Conservation (phyloP, 2,113 vertebrate species). For the Myotis yumanensis region DNA sequence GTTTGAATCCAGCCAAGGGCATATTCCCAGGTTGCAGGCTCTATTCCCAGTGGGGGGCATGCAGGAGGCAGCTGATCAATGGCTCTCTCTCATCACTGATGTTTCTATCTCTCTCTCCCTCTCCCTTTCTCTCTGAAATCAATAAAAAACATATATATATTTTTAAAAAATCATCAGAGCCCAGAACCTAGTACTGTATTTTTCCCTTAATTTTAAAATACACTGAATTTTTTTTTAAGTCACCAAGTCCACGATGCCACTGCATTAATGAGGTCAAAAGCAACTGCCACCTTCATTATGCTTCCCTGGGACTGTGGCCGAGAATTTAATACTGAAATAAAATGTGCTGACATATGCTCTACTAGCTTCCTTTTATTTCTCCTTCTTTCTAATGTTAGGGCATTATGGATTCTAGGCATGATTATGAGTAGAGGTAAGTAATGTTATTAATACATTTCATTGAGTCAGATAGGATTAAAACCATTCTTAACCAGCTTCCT, state of each 20-base stretch:
- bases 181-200: not conserved
- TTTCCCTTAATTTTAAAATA: not conserved
- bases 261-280: not conserved
- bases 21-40: no score
- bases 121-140: no score
- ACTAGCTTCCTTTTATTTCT: not conserved
- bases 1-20: no score
- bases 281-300: not conserved
- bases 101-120: no score
- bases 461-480: not conserved
- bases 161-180: not conserved
- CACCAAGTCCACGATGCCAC: not conserved
- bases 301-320: not conserved
- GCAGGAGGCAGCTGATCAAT: no score
- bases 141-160: not conserved
- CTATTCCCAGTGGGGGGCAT: no score
- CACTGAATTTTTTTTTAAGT: not conserved
- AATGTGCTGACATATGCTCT: not conserved
- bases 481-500: not conserved
- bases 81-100: no score
- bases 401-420: not conserved
- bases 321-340: not conserved
- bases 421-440: not conserved
- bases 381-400: not conserved
- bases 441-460: not conserved